Evolutionary conservation across 2,888 invertebrate species (phyloP).

Genomic region (Aphodius sticticus): DNA sequence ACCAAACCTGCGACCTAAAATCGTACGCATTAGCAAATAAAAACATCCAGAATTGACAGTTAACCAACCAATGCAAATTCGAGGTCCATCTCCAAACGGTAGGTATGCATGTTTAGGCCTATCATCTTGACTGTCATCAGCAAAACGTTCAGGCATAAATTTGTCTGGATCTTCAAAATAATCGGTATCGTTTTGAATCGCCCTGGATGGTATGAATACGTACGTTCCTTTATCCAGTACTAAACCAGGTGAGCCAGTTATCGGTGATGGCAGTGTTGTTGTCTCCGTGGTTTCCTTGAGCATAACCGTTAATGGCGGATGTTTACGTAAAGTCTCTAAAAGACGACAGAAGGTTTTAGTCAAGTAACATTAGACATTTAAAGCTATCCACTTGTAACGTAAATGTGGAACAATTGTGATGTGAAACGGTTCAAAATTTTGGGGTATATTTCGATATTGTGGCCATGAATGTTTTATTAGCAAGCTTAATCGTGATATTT

Average conservation of each 20-base stretch:
- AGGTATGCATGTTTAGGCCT: slow-evolving; percentile 47
- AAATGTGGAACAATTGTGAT: too few relatives aligned
- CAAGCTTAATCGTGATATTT: too few relatives aligned
- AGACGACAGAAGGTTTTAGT: slow-evolving; percentile 50
- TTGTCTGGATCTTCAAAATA: slow-evolving; percentile 57
- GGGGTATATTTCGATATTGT: too few relatives aligned
- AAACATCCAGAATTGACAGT: neutral
- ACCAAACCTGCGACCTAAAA: slow-evolving; percentile 48
- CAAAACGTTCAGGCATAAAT: slow-evolving; percentile 58
- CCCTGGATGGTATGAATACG: slow-evolving; percentile 51
- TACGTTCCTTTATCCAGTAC: slow-evolving; percentile 50
- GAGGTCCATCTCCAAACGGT: slow-evolving; percentile 51
- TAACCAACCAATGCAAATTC: slow-evolving; percentile 47
- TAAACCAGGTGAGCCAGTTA: slow-evolving; percentile 40
- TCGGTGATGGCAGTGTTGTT: slow-evolving; percentile 43
- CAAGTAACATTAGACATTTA: too few relatives aligned
- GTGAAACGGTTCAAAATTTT: too few relatives aligned
- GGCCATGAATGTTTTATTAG: too few relatives aligned
- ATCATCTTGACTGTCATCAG: slow-evolving; percentile 46
- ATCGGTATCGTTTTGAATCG: slow-evolving; percentile 54
- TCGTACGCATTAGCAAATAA: slow-evolving; percentile 13
- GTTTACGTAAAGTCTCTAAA: slow-evolving; percentile 42
- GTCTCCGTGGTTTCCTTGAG: slow-evolving; percentile 45
- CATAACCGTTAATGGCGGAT: slow-evolving; percentile 40
- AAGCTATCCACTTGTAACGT: too few relatives aligned